A percentile compares a stretch with the other conserved stretches of the same genome.
Evolutionary conservation across 2,113 vertebrate species (phyloP).

Genomic region (Tachycineta bicolor): DNA sequence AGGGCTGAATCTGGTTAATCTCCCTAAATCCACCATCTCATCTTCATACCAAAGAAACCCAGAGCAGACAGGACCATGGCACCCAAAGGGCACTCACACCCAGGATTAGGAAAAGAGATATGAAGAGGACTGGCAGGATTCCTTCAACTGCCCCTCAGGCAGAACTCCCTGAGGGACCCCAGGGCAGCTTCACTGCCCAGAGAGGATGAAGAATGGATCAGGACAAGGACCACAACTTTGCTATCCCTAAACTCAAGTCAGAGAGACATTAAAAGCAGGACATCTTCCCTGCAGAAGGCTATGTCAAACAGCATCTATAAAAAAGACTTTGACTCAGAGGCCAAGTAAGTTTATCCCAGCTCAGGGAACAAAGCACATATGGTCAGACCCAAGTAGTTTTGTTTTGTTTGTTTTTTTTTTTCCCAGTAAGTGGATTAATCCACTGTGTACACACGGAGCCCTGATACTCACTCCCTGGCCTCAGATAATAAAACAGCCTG

Average conservation of each 20-base stretch:
- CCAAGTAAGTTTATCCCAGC: background rate
- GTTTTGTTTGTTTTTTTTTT: background rate
- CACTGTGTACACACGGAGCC: fast-evolving
- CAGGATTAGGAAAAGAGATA: no score
- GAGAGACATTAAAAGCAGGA: background rate
- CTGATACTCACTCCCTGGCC: background rate
- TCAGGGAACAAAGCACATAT: background rate
- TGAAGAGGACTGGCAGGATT: background rate
- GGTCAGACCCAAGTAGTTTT: background rate
- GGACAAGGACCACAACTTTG: background rate
- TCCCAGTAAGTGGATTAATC: background rate
- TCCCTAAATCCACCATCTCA: background rate
- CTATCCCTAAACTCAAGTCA: background rate
- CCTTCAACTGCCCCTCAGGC: background rate
- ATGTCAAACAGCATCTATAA: background rate
- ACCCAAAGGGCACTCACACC: background rate
- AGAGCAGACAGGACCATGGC: background rate
- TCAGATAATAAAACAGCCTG: background rate
- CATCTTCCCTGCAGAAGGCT: background rate
- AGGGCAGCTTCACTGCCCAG: no score
- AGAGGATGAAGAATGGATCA: fast-evolving
- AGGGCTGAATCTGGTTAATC: background rate
- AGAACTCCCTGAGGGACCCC: background rate
- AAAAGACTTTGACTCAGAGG: background rate
- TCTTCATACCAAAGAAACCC: background rate